Percentiles rank a stretch among this genome's conserved stretches.
phyloP scores from a whole-genome alignment of 2,113 vertebrate species.

The Eclectus roratus region DNA sequence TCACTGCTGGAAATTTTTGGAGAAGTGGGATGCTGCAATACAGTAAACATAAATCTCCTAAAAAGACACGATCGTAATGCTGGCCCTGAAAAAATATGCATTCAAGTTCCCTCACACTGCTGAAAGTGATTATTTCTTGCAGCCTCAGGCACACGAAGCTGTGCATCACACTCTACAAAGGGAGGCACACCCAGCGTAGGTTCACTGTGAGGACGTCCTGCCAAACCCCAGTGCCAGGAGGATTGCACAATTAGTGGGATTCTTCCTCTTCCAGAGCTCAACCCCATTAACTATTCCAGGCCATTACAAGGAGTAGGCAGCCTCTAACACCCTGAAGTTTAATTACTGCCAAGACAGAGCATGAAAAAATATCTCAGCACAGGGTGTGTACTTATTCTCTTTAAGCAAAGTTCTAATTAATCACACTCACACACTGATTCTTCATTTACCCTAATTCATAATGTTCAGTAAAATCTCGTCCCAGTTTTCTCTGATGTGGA shows the following conservation, averaged over 20 bases:
- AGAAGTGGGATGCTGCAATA: slow-evolving; percentile 33
- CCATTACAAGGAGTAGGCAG: not conserved
- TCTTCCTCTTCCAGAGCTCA: slow-evolving; percentile 34
- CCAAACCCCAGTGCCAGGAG: slow-evolving; percentile 41
- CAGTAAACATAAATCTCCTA: slow-evolving; percentile 34
- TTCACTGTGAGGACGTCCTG: slow-evolving; percentile 35
- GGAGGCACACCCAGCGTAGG: slow-evolving; percentile 34
- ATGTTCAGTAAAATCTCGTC: not conserved
- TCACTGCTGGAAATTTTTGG: slow-evolving; percentile 33
- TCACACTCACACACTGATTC: not conserved
- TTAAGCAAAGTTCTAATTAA: slow-evolving; percentile 13
- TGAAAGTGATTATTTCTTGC: slow-evolving; percentile 23
- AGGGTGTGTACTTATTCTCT: not conserved
- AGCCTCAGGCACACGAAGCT: not conserved
- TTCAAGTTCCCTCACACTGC: slow-evolving; percentile 2
- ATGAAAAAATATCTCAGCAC: not conserved
- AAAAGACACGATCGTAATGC: not conserved
- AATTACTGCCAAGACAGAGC: slow-evolving; percentile 22
- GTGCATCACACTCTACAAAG: slow-evolving; percentile 28
- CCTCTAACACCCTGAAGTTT: not conserved
- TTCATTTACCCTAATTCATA: not conserved
- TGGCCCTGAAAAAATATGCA: not conserved
- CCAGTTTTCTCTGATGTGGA: not conserved
- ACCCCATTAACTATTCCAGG: slow-evolving; percentile 18
- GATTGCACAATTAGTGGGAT: slow-evolving; percentile 52